phyloP scores from a whole-genome alignment of 2,113 vertebrate species.

The Antechinus flavipes region DNA sequence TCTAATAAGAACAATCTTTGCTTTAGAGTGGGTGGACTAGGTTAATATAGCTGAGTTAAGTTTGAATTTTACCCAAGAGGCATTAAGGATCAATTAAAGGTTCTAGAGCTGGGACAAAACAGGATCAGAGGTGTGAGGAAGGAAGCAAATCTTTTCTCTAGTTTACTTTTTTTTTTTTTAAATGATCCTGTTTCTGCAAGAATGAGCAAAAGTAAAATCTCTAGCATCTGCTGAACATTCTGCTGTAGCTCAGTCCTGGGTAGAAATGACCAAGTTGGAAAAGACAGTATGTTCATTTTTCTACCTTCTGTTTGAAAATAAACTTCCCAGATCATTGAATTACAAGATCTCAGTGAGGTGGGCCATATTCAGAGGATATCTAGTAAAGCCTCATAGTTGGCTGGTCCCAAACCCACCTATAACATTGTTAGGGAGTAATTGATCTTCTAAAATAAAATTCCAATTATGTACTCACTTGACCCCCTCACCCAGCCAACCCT shows the following conservation, averaged over 20 bases:
- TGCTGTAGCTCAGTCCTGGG: constrained; percentile 38
- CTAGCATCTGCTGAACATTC: constrained; percentile 16
- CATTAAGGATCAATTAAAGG: not conserved
- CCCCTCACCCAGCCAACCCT: not conserved
- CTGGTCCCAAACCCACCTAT: not conserved
- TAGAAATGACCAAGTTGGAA: constrained; percentile 44
- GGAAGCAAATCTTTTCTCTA: not conserved
- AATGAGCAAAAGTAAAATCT: constrained; percentile 45
- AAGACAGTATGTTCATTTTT: constrained; percentile 3
- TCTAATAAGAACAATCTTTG: not conserved
- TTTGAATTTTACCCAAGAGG: not conserved
- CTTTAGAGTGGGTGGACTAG: not conserved
- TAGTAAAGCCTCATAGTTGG: not conserved
- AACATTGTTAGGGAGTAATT: not conserved
- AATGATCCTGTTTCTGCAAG: constrained; percentile 49
- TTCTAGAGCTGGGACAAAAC: not conserved
- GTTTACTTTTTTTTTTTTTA: constrained; percentile 16
- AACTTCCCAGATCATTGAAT: constrained; percentile 59
- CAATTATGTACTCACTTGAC: not conserved
- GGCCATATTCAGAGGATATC: not conserved
- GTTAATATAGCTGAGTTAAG: not conserved
- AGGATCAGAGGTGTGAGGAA: not conserved
- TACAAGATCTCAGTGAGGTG: not conserved
- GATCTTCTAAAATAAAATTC: not conserved
- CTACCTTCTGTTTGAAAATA: constrained; percentile 71